phyloP scores from a whole-genome alignment of 1,140 invertebrate species.

The Dreissena rostriformis region DNA sequence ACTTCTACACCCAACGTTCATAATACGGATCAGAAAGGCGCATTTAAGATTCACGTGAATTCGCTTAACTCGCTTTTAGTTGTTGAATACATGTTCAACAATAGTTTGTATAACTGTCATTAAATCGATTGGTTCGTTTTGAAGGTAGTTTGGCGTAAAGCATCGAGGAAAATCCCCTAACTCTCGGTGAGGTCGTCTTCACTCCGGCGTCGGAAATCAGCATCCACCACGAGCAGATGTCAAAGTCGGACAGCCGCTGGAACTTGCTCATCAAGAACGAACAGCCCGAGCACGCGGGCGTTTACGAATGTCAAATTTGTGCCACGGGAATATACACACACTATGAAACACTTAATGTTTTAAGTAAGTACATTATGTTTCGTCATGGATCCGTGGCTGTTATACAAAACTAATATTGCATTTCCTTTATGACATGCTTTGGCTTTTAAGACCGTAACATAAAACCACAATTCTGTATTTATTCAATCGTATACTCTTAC shows the following conservation, averaged over 20 bases:
- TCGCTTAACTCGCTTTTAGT: too few relatives aligned
- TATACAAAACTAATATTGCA: too few relatives aligned
- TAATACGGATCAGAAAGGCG: too few relatives aligned
- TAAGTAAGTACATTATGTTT: slow-evolving; percentile 47
- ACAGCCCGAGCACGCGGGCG: slow-evolving; percentile 61
- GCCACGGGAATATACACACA: slow-evolving; percentile 47
- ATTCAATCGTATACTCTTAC: neutral
- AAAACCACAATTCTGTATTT: too few relatives aligned
- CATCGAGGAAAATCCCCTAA: slow-evolving; percentile 43
- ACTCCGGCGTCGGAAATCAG: slow-evolving; percentile 13
- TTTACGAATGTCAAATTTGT: slow-evolving; percentile 72
- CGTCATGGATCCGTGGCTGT: too few relatives aligned
- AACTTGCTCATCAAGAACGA: slow-evolving; percentile 67
- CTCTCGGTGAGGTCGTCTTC: slow-evolving; percentile 15
- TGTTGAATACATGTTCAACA: too few relatives aligned
- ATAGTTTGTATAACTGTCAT: too few relatives aligned
- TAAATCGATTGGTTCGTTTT: neutral
- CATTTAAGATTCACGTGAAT: too few relatives aligned
- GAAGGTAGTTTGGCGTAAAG: slow-evolving; percentile 49
- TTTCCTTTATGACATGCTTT: too few relatives aligned
- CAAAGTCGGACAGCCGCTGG: slow-evolving; percentile 10
- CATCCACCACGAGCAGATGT: slow-evolving; percentile 22
- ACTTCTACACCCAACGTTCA: too few relatives aligned
- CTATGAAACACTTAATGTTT: slow-evolving; percentile 38
- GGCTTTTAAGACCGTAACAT: too few relatives aligned